Evolutionary conservation across 2,797 vertebrate species (phyloP), one percentile per base, ranked within the genome.

Genomic region (Periophthalmus magnuspinnatus): DNA sequence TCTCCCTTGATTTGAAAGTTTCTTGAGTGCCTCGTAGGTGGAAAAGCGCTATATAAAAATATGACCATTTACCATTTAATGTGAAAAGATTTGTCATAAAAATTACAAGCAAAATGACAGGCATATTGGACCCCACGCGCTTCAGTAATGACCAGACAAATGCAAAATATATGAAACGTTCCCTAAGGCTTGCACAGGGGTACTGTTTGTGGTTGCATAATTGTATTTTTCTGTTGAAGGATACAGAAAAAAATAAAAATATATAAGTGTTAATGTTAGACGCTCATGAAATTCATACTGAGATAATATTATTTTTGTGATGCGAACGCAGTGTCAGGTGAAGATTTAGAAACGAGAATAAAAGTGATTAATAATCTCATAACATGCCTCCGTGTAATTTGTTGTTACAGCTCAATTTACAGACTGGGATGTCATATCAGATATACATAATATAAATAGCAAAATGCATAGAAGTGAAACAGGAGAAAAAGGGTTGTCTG

Each of bases 101-200:
- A 45, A 41, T 45, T 11, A 52, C 21, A n/a, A n/a, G 19, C 6
- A n/a, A 52, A n/a, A 52, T 3, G 6, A n/a, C 34, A 58, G 48
- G 17, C 14, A n/a, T 50, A 72, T 72, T 62, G 65, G 1, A 28
- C 24, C 67, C 41, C 13, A 13, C 4, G 41, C 41, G 45, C 13
- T 47, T 64, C 70, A 64, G 72, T 62, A 62, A 63, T 69, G 75
- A 75, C 19, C 67, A 70, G 63, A 62, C 21, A 48, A 65, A 38
- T 41, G 17, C 58, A 65, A 71, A 79, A 73, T 63, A 24, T 68
- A 64, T n/a, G 59, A 66, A 45, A 65, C 69, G 68, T 65, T 60
- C 71, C 77, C 69, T 48, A 3, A 24, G 68, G 75, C 57, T 76
- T 68, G 74, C 34, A n/a, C n/a, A n/a, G 68, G 76, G 65, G 33